Evolutionary conservation across 1,140 invertebrate genomes (phyloP).

Genomic region (Apocrypta bakeri): DNA sequence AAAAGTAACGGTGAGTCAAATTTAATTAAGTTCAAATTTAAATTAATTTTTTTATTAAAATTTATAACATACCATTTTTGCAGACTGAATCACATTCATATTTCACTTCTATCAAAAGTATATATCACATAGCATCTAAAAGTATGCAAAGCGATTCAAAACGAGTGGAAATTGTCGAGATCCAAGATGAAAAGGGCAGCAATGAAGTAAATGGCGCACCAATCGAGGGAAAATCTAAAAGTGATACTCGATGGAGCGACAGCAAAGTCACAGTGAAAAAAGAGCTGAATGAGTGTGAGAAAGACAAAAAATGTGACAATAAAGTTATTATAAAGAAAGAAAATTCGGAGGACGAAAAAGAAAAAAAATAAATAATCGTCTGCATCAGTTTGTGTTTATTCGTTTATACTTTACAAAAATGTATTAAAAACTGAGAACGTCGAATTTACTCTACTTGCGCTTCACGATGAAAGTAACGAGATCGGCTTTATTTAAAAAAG

Average conservation of each 20-base stretch:
- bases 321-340: constrained; percentile 64
- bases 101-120: constrained; percentile 68
- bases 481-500: constrained; percentile 31
- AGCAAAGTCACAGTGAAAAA: constrained; percentile 67
- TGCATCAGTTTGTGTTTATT: constrained; percentile 46
- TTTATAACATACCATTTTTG: constrained; percentile 40
- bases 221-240: constrained; percentile 68
- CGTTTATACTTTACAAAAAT: constrained; percentile 41
- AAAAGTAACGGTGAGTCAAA: constrained; percentile 73
- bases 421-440: constrained; percentile 45
- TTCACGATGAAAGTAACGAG: constrained; percentile 34
- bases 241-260: constrained; percentile 72
- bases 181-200: constrained; percentile 69
- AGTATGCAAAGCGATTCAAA: constrained; percentile 68
- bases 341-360: constrained; percentile 57
- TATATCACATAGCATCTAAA: constrained; percentile 70
- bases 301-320: constrained; percentile 69
- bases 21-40: not conserved
- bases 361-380: constrained; percentile 56
- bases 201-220: constrained; percentile 70
- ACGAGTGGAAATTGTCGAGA: constrained; percentile 72
- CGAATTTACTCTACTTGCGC: constrained; percentile 5
- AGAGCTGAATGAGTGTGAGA: constrained; percentile 64
- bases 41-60: not conserved
- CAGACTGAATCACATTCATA: constrained; percentile 70